These are phyloP conservation scores for Vulpes ferrilata DNA, from an alignment of 2,113 vertebrate genomes.

Conservation along the genomic window DNA sequence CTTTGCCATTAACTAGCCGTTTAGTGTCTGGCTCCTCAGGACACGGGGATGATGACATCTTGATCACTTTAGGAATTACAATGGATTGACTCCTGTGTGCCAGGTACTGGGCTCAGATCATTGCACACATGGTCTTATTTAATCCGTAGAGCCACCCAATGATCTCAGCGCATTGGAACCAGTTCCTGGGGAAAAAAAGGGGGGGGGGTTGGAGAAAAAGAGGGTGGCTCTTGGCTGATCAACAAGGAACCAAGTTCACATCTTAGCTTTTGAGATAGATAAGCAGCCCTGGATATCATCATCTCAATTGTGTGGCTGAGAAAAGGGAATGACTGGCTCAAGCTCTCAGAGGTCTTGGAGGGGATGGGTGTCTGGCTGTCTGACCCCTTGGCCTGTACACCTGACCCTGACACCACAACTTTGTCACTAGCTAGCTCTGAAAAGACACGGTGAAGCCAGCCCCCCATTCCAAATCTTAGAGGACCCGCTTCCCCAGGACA, in stretches of 20 bases:
- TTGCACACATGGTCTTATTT: background rate
- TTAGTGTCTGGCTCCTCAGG: background rate
- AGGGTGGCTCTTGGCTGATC: background rate
- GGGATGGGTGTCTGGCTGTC: background rate
- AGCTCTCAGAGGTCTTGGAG: background rate
- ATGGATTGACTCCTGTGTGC: background rate
- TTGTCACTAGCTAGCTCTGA: background rate
- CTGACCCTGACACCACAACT: background rate
- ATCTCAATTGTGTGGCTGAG: background rate
- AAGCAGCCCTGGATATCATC: background rate
- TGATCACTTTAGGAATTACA: background rate
- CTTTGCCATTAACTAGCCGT: background rate
- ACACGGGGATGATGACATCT: background rate
- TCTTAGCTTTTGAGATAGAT: constrained; percentile 2
- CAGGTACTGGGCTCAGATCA: background rate
- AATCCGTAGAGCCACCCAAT: background rate
- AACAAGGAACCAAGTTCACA: background rate
- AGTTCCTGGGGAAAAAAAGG: background rate
- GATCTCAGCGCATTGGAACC: background rate
- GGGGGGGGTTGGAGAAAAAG: background rate
- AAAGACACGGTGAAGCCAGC: background rate
- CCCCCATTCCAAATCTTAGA: background rate
- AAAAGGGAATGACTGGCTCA: background rate
- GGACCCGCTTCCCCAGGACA: background rate
- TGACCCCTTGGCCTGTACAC: background rate